Evolutionary conservation across 2,113 vertebrate species (phyloP).

Genomic region (Ammospiza nelsoni): DNA sequence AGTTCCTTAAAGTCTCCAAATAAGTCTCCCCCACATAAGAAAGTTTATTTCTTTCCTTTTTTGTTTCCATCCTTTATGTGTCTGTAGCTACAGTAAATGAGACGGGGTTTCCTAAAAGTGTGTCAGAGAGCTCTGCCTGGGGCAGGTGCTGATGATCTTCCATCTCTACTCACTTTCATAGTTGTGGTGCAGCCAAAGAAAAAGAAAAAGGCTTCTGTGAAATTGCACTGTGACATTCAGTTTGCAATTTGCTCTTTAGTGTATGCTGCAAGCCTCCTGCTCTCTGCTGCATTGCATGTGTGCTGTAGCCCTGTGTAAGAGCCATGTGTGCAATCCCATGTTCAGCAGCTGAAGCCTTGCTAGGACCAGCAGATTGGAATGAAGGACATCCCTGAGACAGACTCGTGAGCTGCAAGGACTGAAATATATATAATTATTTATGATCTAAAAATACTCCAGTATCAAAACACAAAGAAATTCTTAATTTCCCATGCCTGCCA

Average conservation of each 20-base stretch:
- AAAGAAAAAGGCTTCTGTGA: not conserved
- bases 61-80: not conserved
- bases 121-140: not conserved
- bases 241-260: not conserved
- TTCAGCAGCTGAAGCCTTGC: not conserved
- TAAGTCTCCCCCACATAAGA: not conserved
- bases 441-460: not conserved
- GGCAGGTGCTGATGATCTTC: not conserved
- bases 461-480: not conserved
- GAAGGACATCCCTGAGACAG: not conserved
- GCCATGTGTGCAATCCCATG: not conserved
- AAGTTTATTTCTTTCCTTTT: not conserved
- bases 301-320: not conserved
- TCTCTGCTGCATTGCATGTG: not conserved
- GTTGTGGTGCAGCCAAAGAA: not conserved
- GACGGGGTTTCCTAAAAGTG: not conserved
- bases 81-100: not conserved
- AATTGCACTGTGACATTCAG: not conserved
- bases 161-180: not conserved
- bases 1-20: not conserved
- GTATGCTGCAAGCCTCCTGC: not conserved
- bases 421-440: not conserved
- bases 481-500: not conserved
- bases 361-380: not conserved
- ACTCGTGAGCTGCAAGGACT: not conserved